These are phyloP conservation scores for Lithobates sylvaticus DNA, from an alignment of 2,797 vertebrate species.

Conservation along the genomic window DNA sequence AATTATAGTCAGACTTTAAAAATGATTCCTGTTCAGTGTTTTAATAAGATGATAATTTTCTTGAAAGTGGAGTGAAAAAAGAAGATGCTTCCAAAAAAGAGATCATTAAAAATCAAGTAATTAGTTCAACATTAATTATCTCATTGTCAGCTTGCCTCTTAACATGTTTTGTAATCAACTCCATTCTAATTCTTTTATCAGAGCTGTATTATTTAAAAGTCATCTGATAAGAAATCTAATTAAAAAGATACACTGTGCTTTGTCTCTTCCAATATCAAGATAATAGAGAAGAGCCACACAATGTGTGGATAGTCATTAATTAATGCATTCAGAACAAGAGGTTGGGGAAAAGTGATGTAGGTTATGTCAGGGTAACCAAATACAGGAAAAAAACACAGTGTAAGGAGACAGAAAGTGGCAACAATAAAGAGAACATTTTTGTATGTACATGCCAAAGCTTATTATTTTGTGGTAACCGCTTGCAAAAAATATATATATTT, in stretches of 20 bases:
- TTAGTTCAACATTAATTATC: conserved; percentile 11
- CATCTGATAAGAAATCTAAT: conserved; percentile 27
- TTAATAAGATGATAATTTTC: not conserved
- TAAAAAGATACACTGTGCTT: conserved; percentile 9
- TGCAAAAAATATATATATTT: no score
- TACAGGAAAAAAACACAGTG: not conserved
- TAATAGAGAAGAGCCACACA: conserved; percentile 1
- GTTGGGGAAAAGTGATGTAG: not conserved
- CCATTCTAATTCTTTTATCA: conserved; percentile 27
- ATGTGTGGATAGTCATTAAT: not conserved
- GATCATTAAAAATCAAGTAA: not conserved
- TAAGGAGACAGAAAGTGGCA: not conserved
- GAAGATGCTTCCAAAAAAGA: not conserved
- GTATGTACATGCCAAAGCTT: no score
- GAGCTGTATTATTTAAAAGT: conserved; percentile 23
- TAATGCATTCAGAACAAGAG: conserved; percentile 7
- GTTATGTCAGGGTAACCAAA: not conserved
- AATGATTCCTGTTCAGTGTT: not conserved
- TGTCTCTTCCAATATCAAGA: not conserved
- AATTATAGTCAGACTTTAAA: not conserved
- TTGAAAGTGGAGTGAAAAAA: not conserved
- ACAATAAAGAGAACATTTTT: no score
- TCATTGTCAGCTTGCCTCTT: conserved; percentile 24
- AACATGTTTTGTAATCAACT: conserved; percentile 36
- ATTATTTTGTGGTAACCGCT: no score